Percentiles rank a stretch among this genome's conserved stretches.
phyloP scores from a whole-genome alignment of 2,888 invertebrate species.

The Drosophila neonasuta region DNA sequence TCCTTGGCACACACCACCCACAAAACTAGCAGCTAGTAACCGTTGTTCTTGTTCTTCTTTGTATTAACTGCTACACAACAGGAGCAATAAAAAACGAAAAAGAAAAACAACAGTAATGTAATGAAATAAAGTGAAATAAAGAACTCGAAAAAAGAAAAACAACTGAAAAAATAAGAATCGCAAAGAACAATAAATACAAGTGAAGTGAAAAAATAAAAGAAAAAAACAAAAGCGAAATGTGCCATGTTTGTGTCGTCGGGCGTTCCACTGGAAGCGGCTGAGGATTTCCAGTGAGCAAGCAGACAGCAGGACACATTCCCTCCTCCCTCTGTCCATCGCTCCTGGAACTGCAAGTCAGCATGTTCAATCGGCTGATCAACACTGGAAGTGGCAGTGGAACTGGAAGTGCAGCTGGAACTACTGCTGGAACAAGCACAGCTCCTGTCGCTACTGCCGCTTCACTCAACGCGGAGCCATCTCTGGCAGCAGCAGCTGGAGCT shows the following conservation, averaged over 20 bases:
- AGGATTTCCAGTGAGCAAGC: constrained; percentile 1
- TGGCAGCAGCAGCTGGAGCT: not conserved
- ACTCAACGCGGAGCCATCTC: not conserved
- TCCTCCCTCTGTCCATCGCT: not conserved
- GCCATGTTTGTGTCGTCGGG: constrained; percentile 8
- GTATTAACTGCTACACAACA: constrained; percentile 36
- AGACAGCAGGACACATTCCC: not conserved
- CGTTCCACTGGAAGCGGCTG: constrained; percentile 1
- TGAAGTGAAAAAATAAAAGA: not conserved
- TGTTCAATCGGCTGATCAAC: constrained; percentile 47
- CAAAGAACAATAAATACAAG: not conserved
- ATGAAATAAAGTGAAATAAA: not conserved
- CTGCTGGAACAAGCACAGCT: not conserved
- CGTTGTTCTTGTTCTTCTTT: constrained; percentile 30
- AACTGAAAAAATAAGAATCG: constrained; percentile 2
- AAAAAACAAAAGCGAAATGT: constrained; percentile 4
- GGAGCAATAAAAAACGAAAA: constrained; percentile 10
- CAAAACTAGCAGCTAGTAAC: constrained; percentile 36
- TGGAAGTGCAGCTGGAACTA: not conserved
- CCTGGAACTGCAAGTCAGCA: constrained; percentile 3
- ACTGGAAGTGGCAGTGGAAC: constrained; percentile 9
- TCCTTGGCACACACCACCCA: constrained; percentile 7
- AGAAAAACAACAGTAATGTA: not conserved
- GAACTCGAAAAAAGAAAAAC: constrained; percentile 1
- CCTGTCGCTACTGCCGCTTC: not conserved